Base-by-base conservation (phyloP, 2,113 vertebrate genomes). In the Toxotes chatareus region DNA sequence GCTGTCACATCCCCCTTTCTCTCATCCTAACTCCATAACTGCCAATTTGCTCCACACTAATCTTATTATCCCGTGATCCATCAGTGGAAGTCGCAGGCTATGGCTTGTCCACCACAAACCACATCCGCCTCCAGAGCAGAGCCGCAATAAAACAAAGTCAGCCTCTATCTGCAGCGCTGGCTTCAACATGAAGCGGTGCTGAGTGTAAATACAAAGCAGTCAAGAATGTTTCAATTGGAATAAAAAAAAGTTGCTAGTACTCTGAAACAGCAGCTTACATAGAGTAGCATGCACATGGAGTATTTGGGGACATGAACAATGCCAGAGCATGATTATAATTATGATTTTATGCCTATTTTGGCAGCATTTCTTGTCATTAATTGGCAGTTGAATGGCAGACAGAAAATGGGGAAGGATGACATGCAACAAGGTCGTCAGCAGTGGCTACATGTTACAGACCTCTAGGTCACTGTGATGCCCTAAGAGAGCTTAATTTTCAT, bases 11-110 rank as follows among this genome's bases (percentile, higher is more conserved):
- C 42, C 55, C 27, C n/a, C 44, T 38, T 61, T 57, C 62, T 69
- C 55, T 57, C 67, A 44, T 66, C 73, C 66, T 47, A 68, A 63
- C 57, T 68, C n/a, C 34, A 46, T 49, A 68, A 59, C 53, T 65
- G 76, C 67, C 62, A 73, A 23, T 61, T 77, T 59, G 17, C 65
- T 38, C 72, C 65, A 49, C 76, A 19, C 36, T 80, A 70, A 74
- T 76, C 59, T 38, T 56, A 64, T 89, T 71, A 85, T 88, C 71
- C 73, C 76, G 74, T 70, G 79, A 86, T 79, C 67, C 84, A 69
- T 55, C 79, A 55, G 76, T 56, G 59, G 38, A 73, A 76, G 42
- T 65, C 47, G 5, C 63, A 69, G 77, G 49, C 36, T 44, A 36
- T 0, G 17, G 70, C 64, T 73, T 49, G 73, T 55, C 68, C 76